Base-by-base conservation (phyloP, 2,888 invertebrate species). In the Dendrolimus houi region DNA sequence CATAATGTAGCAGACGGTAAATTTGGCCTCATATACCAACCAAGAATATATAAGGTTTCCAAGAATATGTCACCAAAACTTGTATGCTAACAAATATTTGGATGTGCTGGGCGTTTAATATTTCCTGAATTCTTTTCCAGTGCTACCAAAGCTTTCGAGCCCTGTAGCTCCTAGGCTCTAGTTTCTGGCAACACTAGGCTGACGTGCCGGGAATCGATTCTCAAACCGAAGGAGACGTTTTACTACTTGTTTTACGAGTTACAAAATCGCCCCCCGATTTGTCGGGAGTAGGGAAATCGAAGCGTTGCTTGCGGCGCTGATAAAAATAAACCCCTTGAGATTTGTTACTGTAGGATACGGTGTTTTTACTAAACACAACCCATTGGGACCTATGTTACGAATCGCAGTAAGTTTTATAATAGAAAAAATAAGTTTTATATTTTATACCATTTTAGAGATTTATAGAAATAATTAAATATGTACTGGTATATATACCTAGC, bases 191-290 rank as follows among this genome's bases (percentile, higher is more conserved):
- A 60, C 55, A 62, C 68, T 47, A 47, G 9, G 47, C 47, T 65
- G 68, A 67, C 64, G 68, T 64, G 54, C 14, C 55, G 60, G 58
- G 75, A 77, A 82, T 84, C 81, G 82, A 84, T 80, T 72, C 67
- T 68, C 69, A 74, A 80, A 74, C 70, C 74, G 77, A 75, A 75
- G 69, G 69, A 74, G 76, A 78, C 75, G 70, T 75, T 82, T 78
- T 79, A 81, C 79, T 75, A 67, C 81, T 73, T 75, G 73, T 79
- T 83, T 83, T 82, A 83, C 81, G 82, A 79, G 72, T 71, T 68
- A 66, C 66, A 72, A 74, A 75, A 83, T 77, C 75, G 79, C 69
- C 62, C 71, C 69, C 64, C 74, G 80, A 83, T 81, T 76, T 74
- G 72, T 73, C 70, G 71, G 66, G 58, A 59, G 64, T 66, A 70